A percentile compares a stretch with the other conserved stretches of the same genome.
Conservation (phyloP, 2,113 vertebrate species). For the Camelus dromedarius region DNA sequence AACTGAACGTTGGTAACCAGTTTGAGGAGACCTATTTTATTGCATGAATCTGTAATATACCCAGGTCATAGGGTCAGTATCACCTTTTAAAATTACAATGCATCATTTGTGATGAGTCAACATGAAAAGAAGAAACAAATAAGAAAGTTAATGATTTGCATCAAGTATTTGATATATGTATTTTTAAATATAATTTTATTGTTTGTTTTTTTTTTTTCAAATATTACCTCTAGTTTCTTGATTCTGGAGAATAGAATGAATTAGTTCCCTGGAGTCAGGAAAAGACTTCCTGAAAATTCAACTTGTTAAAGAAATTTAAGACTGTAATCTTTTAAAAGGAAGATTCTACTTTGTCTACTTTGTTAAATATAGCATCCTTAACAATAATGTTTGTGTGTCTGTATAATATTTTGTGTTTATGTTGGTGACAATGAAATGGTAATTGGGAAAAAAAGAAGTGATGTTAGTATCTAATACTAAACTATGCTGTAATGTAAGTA, state of each 20-base stretch:
- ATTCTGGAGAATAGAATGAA: neutral
- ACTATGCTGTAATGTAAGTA: neutral
- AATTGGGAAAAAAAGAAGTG: constrained; percentile 7
- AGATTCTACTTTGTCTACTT: neutral
- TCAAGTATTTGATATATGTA: neutral
- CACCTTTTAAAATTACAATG: neutral
- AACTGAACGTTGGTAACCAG: neutral
- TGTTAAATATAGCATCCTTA: neutral
- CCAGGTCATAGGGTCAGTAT: neutral
- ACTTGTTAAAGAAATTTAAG: neutral
- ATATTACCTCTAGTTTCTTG: neutral
- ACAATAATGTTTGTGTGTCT: neutral
- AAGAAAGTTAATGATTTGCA: constrained; percentile 8
- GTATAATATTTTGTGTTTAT: neutral
- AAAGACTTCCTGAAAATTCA: neutral
- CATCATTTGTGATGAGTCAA: neutral
- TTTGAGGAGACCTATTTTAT: neutral
- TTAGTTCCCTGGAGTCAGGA: neutral
- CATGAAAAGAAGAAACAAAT: neutral
- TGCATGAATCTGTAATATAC: neutral
- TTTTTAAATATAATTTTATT: constrained; percentile 13
- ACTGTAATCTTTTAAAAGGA: neutral
- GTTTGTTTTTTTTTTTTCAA: constrained; percentile 28
- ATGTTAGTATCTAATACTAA: neutral
- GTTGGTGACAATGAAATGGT: neutral